A percentile compares a stretch with the other conserved stretches of the same genome.
Evolutionary conservation across 2,113 vertebrate species (phyloP).

Genomic region (Melanocharis versteri): DNA sequence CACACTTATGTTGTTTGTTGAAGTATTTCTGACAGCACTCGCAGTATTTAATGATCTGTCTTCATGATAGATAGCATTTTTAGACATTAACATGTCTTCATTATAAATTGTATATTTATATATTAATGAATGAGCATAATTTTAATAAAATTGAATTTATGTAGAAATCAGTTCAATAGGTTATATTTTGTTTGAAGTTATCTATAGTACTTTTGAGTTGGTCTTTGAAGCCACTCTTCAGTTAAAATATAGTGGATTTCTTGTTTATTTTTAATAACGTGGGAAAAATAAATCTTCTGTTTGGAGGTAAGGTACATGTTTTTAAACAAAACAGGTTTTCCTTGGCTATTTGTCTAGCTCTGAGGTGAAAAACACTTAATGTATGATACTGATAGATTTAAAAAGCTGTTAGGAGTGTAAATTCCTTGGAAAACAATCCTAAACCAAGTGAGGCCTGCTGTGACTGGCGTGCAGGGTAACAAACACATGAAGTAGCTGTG

Average conservation of each 20-base stretch:
- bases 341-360: not conserved
- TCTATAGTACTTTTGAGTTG: not conserved
- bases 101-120: not conserved
- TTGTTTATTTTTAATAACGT: not conserved
- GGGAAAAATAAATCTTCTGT: not conserved
- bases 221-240: not conserved
- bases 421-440: not conserved
- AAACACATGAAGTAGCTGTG: not conserved
- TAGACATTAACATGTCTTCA: not conserved
- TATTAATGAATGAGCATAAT: not conserved
- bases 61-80: not conserved
- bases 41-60: not conserved
- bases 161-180: not conserved
- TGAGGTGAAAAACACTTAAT: not conserved
- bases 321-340: not conserved
- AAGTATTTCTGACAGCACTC: not conserved
- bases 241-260: not conserved
- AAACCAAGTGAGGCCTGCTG: not conserved
- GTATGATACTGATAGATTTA: not conserved
- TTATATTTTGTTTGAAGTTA: not conserved
- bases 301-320: not conserved
- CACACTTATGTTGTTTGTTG: not conserved
- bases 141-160: not conserved
- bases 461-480: not conserved
- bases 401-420: not conserved